Evolutionary conservation across 2,797 vertebrate genomes (phyloP).

Genomic region (Hydrolagus colliei): DNA sequence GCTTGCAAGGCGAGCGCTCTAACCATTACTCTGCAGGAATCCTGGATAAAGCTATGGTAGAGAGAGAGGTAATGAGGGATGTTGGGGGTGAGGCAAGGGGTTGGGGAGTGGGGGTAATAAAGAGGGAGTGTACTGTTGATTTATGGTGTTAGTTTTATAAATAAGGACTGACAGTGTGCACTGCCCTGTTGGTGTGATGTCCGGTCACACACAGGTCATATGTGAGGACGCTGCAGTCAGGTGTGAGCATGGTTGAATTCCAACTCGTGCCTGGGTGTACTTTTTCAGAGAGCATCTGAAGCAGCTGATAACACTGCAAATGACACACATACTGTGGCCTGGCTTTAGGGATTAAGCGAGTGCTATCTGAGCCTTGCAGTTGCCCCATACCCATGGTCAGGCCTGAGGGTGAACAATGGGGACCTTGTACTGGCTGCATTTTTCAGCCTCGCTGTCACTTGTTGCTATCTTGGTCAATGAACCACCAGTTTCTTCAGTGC

Average conservation of each 20-base stretch:
- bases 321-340: not conserved
- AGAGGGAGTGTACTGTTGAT: too few relatives aligned
- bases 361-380: conserved; percentile 9
- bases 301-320: conserved; percentile 26
- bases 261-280: conserved; percentile 5
- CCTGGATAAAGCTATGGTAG: too few relatives aligned
- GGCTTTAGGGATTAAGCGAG: conserved; percentile 10
- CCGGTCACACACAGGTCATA: not conserved
- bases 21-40: too few relatives aligned
- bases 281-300: not conserved
- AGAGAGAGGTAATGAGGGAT: too few relatives aligned
- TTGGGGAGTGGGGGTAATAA: too few relatives aligned
- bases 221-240: not conserved
- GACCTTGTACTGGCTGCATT: not conserved
- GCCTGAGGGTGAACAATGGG: not conserved
- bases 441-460: not conserved
- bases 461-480: not conserved
- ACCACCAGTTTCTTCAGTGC: not conserved
- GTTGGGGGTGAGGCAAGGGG: too few relatives aligned
- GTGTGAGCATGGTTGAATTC: not conserved
- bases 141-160: not conserved
- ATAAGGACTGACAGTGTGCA: not conserved
- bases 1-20: too few relatives aligned
- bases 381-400: not conserved
- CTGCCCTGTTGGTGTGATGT: not conserved